A percentile compares a stretch with the other conserved stretches of the same genome.
These are phyloP conservation scores for Paradoxurus hermaphroditus DNA, from an alignment of 2,113 vertebrate species.

Conservation along the genomic window DNA sequence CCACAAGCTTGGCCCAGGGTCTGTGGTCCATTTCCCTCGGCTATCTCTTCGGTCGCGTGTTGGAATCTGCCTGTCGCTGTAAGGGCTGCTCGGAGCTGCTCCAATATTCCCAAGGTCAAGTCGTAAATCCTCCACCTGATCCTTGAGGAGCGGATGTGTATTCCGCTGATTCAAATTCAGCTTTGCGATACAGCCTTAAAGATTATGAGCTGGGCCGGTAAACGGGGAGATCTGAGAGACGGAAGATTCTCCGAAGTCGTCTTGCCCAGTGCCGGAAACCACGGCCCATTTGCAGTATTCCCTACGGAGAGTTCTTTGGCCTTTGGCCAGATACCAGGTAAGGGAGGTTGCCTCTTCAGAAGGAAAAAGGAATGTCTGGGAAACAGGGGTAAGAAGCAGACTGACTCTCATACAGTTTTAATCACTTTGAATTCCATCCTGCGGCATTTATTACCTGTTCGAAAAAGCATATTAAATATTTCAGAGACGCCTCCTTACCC, in stretches of 20 bases:
- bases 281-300: not conserved
- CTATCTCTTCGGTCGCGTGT: not conserved
- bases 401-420: not conserved
- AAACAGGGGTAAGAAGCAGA: not conserved
- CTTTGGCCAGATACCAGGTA: not conserved
- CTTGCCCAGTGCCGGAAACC: not conserved
- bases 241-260: not conserved
- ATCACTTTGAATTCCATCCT: not conserved
- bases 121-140: not conserved
- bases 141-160: not conserved
- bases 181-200: not conserved
- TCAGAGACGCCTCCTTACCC: not conserved
- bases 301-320: not conserved
- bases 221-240: not conserved
- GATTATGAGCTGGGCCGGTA: not conserved
- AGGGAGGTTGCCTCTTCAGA: not conserved
- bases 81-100: not conserved
- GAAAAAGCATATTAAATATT: not conserved
- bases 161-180: not conserved
- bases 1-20: no score
- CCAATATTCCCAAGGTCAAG: no score
- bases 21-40: not conserved
- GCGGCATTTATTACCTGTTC: not conserved
- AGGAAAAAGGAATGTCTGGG: not conserved
- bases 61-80: not conserved